Evolutionary conservation across 2,113 vertebrate genomes (phyloP).

Genomic region (Petrocephalus zakoni): DNA sequence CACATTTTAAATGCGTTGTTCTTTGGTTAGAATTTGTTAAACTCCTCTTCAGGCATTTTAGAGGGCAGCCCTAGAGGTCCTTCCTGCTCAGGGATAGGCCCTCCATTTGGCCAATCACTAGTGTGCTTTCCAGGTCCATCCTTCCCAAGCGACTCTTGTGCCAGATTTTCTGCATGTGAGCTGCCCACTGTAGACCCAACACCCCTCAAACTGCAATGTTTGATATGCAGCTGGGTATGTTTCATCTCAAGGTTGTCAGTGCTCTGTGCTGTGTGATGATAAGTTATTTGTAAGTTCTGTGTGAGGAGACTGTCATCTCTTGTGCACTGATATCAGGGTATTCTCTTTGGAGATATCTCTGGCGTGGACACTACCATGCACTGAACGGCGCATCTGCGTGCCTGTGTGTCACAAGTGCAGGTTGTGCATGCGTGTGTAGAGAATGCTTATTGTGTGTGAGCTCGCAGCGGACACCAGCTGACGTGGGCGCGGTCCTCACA

Average conservation of each 20-base stretch:
- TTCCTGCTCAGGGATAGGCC: not conserved
- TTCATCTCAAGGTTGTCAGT: not conserved
- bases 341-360: not conserved
- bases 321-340: not conserved
- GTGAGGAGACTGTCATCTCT: not conserved
- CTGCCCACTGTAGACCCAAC: not conserved
- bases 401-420: not conserved
- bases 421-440: not conserved
- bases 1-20: slow-evolving; percentile 28
- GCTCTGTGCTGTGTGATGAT: not conserved
- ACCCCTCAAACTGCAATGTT: not conserved
- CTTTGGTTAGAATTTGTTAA: not conserved
- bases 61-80: slow-evolving; percentile 4
- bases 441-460: not conserved
- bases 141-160: not conserved
- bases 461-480: not conserved
- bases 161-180: not conserved
- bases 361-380: not conserved
- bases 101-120: not conserved
- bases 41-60: not conserved
- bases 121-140: not conserved
- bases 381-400: not conserved
- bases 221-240: not conserved
- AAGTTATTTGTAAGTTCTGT: not conserved
- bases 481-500: slow-evolving; percentile 29